These are phyloP conservation scores for Asobara japonica DNA, from an alignment of 1,140 invertebrate genomes.

Conservation along the genomic window DNA sequence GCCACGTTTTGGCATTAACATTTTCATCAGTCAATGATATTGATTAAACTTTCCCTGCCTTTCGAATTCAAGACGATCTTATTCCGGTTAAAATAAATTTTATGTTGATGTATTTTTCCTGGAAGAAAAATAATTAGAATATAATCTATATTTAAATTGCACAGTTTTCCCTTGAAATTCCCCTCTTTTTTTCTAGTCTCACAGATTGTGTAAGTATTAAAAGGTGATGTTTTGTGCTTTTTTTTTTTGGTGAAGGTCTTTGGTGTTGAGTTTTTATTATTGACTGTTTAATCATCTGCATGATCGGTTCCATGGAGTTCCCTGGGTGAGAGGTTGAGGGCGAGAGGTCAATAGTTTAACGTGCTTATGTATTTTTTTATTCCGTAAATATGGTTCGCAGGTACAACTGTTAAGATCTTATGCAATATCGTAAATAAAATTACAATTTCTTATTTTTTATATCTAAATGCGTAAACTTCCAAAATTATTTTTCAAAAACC, in stretches of 20 bases:
- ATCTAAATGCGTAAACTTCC: too few relatives aligned
- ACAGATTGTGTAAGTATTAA: conserved; percentile 7
- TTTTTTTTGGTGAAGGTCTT: not conserved
- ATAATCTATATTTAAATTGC: conserved; percentile 7
- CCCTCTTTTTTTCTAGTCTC: not conserved
- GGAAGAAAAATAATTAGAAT: conserved; percentile 1
- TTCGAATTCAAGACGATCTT: not conserved
- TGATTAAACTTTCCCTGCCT: not conserved
- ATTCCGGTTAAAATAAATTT: not conserved
- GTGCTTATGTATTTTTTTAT: not conserved
- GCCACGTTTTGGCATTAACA: not conserved
- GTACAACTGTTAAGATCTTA: too few relatives aligned
- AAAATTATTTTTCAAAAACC: too few relatives aligned
- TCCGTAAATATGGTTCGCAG: too few relatives aligned
- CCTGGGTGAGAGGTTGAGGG: not conserved
- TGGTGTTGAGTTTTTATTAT: not conserved
- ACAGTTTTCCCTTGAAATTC: not conserved
- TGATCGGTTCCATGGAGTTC: not conserved
- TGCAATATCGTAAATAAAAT: too few relatives aligned
- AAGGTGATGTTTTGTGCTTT: not conserved
- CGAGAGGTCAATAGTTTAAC: not conserved
- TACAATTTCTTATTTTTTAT: too few relatives aligned
- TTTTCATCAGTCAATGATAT: not conserved
- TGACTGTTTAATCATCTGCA: not conserved
- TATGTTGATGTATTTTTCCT: not conserved